Base-by-base conservation (phyloP, 1,140 invertebrate genomes). In the Carcinoscorpius rotundicauda region DNA sequence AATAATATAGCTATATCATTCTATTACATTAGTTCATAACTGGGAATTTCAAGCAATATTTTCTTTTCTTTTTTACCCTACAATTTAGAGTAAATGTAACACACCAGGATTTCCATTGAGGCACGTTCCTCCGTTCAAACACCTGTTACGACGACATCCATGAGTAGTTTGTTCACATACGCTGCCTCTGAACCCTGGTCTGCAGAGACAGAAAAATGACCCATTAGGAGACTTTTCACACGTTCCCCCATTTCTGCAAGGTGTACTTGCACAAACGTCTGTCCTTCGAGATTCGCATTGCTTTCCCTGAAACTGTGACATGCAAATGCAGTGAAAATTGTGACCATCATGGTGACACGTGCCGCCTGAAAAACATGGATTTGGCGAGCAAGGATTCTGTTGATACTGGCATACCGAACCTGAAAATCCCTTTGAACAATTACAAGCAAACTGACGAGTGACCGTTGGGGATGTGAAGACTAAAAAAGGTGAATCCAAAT, bases 61-160 rank as follows among this genome's bases (percentile, higher is more conserved):
- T 59, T 48, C 29, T 59, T 9, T 29, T 48, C 58, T 29, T 59
- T 5, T 29, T 49, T n/a, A n/a, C 3, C 6, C 0, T 55, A n/a
- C 6, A 8, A 0, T 55, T 55, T 55, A 55, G n/a, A 8, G n/a
- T 29, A 29, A 29, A 29, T 29, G 29, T 29, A 29, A 29, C 29
- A 29, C 2, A 74, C 84, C 86, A 53, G 58, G 72, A 48, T 65
- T 68, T 50, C 69, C 69, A 48, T 57, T 74, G 8, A 93, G 83
- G 72, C 91, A 93, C 50, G 88, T 80, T 9, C 90, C 91, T 8
- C 87, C 90, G 76, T 91, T 82, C 50, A 91, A 78, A 73, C 91
- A 95, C 11, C 91, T 91, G 78, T 94, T 94, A 4, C 91, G 91
- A 70, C 89, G 80, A 73, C 91, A 94, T 0, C 89, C 89, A 76